A percentile compares a stretch with the other conserved stretches of the same genome.
Evolutionary conservation across 2,797 vertebrate genomes (phyloP).

Genomic region (Enteromius trimaculatus): DNA sequence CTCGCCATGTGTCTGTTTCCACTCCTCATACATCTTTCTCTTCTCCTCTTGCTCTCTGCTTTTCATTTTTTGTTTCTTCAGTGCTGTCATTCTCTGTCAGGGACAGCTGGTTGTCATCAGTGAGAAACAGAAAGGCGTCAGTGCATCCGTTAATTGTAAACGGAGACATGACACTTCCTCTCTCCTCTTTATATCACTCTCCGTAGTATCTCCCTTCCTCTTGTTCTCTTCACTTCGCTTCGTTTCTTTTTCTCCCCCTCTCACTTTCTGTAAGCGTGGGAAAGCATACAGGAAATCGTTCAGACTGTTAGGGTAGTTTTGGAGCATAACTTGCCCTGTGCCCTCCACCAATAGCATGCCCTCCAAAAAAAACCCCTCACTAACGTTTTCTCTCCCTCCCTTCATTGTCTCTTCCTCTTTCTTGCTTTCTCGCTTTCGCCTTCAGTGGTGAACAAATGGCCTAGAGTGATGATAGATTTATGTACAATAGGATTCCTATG

Average conservation of each 20-base stretch:
- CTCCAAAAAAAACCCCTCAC: not conserved
- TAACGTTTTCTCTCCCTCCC: not conserved
- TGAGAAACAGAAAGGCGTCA: conserved; percentile 43
- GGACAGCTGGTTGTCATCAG: conserved; percentile 55
- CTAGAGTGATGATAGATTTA: not conserved
- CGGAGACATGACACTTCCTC: conserved; percentile 50
- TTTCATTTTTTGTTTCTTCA: conserved; percentile 14
- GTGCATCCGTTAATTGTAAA: conserved; percentile 45
- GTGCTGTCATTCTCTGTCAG: conserved; percentile 1
- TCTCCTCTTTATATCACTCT: conserved; percentile 21
- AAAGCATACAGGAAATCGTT: conserved; percentile 62
- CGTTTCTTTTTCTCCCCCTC: conserved; percentile 26
- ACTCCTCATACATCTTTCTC: conserved; percentile 12
- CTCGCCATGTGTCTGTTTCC: conserved; percentile 18
- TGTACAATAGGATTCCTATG: too few species aligned
- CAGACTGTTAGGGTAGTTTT: conserved; percentile 54
- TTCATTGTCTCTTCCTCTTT: conserved; percentile 10
- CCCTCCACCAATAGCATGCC: conserved; percentile 52
- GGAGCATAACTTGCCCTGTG: conserved; percentile 54
- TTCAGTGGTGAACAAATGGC: conserved; percentile 3
- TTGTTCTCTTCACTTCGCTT: conserved; percentile 27
- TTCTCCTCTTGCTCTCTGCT: not conserved
- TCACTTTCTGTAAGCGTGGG: conserved; percentile 54
- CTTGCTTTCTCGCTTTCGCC: not conserved
- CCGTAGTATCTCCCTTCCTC: conserved; percentile 34